Evolutionary conservation across 2,888 invertebrate species (phyloP), one percentile per base, ranked within the genome.

Genomic region (Idaea dimidiata): DNA sequence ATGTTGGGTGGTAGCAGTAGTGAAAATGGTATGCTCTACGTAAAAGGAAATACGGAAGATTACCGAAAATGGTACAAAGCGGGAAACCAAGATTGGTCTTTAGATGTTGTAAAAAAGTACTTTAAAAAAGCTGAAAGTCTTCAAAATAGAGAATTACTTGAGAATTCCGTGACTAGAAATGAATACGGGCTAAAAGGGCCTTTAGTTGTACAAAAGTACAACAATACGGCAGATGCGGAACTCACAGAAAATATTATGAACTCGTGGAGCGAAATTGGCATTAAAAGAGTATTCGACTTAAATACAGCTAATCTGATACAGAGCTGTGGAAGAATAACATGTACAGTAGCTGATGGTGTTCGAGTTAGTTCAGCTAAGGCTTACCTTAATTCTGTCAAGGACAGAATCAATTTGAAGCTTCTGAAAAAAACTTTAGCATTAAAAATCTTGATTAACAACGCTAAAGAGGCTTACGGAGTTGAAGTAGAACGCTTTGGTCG

Each of bases 311-410:
- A 87, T 14, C 82, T 86, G 59, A 71, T 88, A n/a, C n/a, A 24
- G 1, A 93, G 94, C 2, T 93, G 93, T 14, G 92, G 93, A 0
- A 85, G 86, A 57, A 70, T 84, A 0, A 87, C 88, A 71, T 90
- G 77, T 16, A 93, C 92, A 53, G 86, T 93, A 70, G 84, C 86
- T 57, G 78, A 80, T 59, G 94, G 94, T 0, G 75, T 76, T 66
- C 82, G 94, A 65, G 84, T 84, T 68, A 93, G 93, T 66, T 96
- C 31, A 95, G 95, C 6, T 94, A 95, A 83, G 58, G 87, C 90
- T 31, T 95, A 89, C 70, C 74, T 94, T 0, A 73, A 83, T 6
- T 3, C 43, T 14, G 59, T 72, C 1, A 72, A 68, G 63, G 59
- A 71, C 3, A 74, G 82, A 60, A 54, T 31, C 0, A 73, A 74